A percentile compares a stretch with the other conserved stretches of the same genome.
Conservation (phyloP, 2,888 invertebrate genomes). For the Aphodius granarius region DNA sequence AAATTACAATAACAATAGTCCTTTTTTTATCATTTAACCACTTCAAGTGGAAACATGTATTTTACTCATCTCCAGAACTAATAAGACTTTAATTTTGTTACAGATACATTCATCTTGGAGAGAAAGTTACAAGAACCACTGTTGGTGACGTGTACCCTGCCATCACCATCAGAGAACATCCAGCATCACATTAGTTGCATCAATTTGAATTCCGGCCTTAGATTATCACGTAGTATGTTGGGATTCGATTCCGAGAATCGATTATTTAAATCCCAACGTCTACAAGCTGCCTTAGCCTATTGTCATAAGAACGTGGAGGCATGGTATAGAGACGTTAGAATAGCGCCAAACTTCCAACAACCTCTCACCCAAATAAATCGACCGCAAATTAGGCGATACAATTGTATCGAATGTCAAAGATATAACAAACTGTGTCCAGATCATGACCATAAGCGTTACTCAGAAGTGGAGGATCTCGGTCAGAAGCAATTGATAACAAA, state of each 20-base stretch:
- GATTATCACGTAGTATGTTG: constrained; percentile 62
- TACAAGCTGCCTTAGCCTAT: constrained; percentile 66
- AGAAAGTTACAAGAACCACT: constrained; percentile 66
- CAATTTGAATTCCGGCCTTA: constrained; percentile 59
- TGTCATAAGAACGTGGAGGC: constrained; percentile 66
- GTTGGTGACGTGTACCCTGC: constrained; percentile 66
- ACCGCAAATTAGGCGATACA: constrained; percentile 31
- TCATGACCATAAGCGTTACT: constrained; percentile 27
- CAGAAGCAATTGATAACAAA: constrained; percentile 45
- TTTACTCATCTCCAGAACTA: background rate
- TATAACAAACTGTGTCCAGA: constrained; percentile 30
- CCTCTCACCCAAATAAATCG: constrained; percentile 5
- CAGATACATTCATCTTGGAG: constrained; percentile 62
- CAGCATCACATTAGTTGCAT: constrained; percentile 57
- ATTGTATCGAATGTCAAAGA: constrained; percentile 21
- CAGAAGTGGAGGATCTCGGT: constrained; percentile 23
- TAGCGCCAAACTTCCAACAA: constrained; percentile 43
- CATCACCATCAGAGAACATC: constrained; percentile 57
- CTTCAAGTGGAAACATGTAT: too few relatives aligned
- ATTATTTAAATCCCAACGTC: constrained; percentile 65
- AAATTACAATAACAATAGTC: too few relatives aligned
- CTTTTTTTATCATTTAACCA: too few relatives aligned
- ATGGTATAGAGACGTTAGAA: constrained; percentile 63
- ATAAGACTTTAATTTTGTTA: constrained; percentile 29
- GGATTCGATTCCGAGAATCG: constrained; percentile 65